Evolutionary conservation across 2,113 vertebrate genomes (phyloP), one percentile per base, ranked within the genome.

Genomic region (Lepus europaeus): DNA sequence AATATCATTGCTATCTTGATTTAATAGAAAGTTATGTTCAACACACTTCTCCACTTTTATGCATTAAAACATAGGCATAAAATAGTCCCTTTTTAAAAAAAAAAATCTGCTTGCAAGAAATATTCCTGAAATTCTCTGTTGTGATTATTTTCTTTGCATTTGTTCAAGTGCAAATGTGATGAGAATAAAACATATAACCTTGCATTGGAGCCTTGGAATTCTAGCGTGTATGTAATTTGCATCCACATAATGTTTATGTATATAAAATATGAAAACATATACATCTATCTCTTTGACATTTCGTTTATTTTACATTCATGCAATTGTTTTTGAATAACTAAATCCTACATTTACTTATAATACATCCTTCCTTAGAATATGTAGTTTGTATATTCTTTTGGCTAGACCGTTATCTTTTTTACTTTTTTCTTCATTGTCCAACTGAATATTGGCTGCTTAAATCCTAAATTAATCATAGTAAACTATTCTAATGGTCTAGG

Each of bases 381-480:
- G 70, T 89, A 88, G 49, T 82, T 89, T 70, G 25, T 53, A 9
- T 68, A 36, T 69, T 92, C 12, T 84, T 95, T 90, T 31, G 12
- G 4, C 19, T 64, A 36, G 39, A 83, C 56, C 59, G 27, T 49
- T 82, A 92, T 20, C 23, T 74, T 94, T 73, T 84, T 27, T 94
- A 45, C 93, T 22, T 6, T 51, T n/a, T 95, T 92, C 29, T 93
- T 92, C 7, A 56, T 31, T 66, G 6, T 95, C 25, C 64, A 86
- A 49, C 79, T 90, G 64, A 96, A 70, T 74, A 86, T 16, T 70
- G 45, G n/a, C 25, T 86, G 59, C 31, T 84, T 93, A 93, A 86
- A 91, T 79, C 12, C 16, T 79, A 94, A 27, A 84, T 89, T 96
- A 92, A 96, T 94, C 45, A 94, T 91, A 86, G 73, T 95, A 84